Base-by-base conservation (phyloP, 30 jellyfish, hydroid and myxozoan species). In the Pseudorhiza aurosa region DNA sequence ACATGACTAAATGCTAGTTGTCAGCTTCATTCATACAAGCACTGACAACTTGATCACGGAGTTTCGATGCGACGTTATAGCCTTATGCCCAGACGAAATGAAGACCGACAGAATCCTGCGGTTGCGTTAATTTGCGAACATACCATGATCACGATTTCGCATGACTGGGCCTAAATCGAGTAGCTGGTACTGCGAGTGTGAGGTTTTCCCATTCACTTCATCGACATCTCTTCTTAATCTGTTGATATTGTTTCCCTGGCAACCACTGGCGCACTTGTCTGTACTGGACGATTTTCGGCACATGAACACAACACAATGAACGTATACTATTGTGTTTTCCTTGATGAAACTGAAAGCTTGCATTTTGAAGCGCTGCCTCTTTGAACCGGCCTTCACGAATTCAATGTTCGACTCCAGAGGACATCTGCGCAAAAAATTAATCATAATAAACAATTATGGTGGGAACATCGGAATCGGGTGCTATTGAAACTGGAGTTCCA, bases 241-340 rank as follows among this genome's bases (percentile, higher is more conserved):
- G 58, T 65, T 47, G 59, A 80, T 64, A 65, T 80, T 80, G 78
- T 80, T 80, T 49, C 91, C 91, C 10, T 29, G 50, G 31, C 91
- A 80, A 28, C 91, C 91, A 10, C 56, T 17, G 42, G 72, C 53
- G 28, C 91, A 80, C 18, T 25, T 58, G 30, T 37, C 44, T 15
- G 39, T 40, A 40, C 58, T 80, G 4, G 91, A 55, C 0, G 91
- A 56, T 19, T 65, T 64, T 22, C 74, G 83, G 72, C 91, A 80
- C 65, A 80, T 78, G 77, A 80, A 80, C 30, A 65, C 72, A 77
- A 58, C 75, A 47, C 91, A 80, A 26, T 80, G 91, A 33, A 80
- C 49, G 47, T 63, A 80, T 45, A 80, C 91, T 9, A 60, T 24
- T 26, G 83, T 64, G 63, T 33, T 37, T 8, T 80, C 62, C 10